A percentile compares a stretch with the other conserved stretches of the same genome.
These are phyloP conservation scores for Scyliorhinus canicula DNA, from an alignment of 2,797 vertebrate genomes.

Conservation along the genomic window DNA sequence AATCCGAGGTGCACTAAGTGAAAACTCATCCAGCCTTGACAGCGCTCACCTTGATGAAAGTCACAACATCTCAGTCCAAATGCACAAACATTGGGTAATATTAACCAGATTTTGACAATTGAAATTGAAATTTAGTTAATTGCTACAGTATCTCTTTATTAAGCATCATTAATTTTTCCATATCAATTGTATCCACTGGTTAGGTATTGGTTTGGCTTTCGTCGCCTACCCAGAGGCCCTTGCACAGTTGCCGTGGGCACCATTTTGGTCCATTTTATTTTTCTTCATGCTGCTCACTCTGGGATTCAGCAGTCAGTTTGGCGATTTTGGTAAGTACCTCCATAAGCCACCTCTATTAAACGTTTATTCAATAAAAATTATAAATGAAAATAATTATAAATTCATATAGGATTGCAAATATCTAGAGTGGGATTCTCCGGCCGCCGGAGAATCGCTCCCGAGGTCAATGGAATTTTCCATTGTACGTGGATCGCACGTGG, in stretches of 20 bases:
- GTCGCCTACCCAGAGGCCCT: conserved; percentile 90
- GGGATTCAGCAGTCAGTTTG: conserved; percentile 89
- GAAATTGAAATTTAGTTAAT: neutral
- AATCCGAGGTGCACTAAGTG: neutral
- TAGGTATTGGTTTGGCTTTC: conserved; percentile 90
- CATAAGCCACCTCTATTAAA: neutral
- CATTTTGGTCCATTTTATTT: conserved; percentile 87
- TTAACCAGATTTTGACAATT: neutral
- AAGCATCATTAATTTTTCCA: neutral
- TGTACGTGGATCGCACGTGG: no score
- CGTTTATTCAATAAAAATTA: neutral
- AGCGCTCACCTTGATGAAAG: neutral
- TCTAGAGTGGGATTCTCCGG: no score
- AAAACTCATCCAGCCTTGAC: neutral
- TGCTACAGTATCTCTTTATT: neutral
- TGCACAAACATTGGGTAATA: neutral
- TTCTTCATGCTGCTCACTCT: conserved; percentile 90
- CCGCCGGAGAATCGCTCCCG: no score
- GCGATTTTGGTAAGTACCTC: conserved; percentile 69
- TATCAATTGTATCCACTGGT: conserved; percentile 34
- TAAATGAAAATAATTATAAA: neutral
- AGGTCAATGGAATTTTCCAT: no score
- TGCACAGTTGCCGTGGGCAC: conserved; percentile 74
- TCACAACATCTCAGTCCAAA: neutral
- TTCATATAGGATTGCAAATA: neutral